Evolutionary conservation across 2,888 invertebrate species (phyloP), one percentile per base, ranked within the genome.

Genomic region (Megalurothrips usitatus): DNA sequence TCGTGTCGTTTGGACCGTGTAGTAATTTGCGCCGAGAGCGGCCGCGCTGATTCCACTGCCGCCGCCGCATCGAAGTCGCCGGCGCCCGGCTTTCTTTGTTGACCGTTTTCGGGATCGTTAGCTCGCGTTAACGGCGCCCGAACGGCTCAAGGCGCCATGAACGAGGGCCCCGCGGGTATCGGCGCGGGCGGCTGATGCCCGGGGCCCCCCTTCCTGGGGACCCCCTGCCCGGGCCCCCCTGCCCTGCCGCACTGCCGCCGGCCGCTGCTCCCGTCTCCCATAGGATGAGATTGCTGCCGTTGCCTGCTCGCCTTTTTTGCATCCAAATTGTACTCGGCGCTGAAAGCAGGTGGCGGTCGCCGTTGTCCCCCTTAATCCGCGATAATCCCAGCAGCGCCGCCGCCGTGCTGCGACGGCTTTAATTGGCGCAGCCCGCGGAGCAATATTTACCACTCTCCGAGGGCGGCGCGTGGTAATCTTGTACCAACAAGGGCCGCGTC

Each of bases 41-140:
- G 34, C 17, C 58, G 58, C 58, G 58, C 58, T 58, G 58, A 58
- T 58, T 58, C 17, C 58, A 6, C 17, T 17, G 58, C 17, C 58
- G 12, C 58, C 58, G n/a, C 58, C 58, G n/a, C 58, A 58, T 58
- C 58, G 58, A 58, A 58, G n/a, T n/a, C 17, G 52, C 9, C 52
- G n/a, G 19, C 58, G 17, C 58, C 17, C 58, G 34, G 34, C 58
- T 58, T 4, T 58, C 68, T 11, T 75, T 75, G 68, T 75, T 75
- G 68, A 75, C 68, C 68, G 26, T 75, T 75, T 75, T 75, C 68
- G 26, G 68, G 68, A 26, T 75, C 68, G 68, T 75, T 75, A 75
- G 68, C 26, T 75, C 12, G 23, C 68, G 68, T 75, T 75, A 75
- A 75, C 68, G 68, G 68, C 26, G 68, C 26, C 68, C 26, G 12